Percentiles rank a stretch among this genome's conserved stretches.
Evolutionary conservation across 2,113 vertebrate species (phyloP).

Genomic region (Elachura formosa): DNA sequence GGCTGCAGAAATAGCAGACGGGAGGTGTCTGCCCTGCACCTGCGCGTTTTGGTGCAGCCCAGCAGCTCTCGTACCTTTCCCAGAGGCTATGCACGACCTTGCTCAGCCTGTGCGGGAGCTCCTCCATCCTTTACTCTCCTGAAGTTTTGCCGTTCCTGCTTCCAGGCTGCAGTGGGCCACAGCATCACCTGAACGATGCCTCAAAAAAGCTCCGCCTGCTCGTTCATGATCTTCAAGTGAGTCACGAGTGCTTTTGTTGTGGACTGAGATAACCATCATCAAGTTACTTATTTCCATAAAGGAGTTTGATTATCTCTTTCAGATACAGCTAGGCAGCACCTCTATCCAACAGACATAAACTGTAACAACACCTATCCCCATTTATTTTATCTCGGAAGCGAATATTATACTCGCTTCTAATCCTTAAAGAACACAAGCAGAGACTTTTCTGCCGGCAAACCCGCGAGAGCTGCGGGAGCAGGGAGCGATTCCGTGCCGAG

Average conservation of each 20-base stretch:
- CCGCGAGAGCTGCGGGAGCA: background rate
- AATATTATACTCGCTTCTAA: background rate
- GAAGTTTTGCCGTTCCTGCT: background rate
- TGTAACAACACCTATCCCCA: background rate
- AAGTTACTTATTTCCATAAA: background rate
- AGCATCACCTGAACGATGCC: background rate
- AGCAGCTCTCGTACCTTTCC: background rate
- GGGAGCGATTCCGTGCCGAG: background rate
- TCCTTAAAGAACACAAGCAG: background rate
- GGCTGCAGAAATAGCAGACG: background rate
- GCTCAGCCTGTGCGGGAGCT: background rate
- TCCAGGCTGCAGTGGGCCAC: background rate
- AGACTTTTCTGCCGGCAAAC: background rate
- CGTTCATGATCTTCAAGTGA: background rate
- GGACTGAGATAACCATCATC: background rate
- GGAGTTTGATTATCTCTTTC: background rate
- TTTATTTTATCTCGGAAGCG: background rate
- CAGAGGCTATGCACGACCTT: accelerated
- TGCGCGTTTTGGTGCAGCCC: background rate
- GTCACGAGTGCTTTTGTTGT: background rate
- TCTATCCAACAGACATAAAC: background rate
- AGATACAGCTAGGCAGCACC: background rate
- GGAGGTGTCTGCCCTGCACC: background rate
- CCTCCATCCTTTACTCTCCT: background rate
- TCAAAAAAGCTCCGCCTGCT: background rate